A percentile compares a stretch with the other conserved stretches of the same genome.
These are phyloP conservation scores for Zeuzera pyrina DNA, from an alignment of 2,888 invertebrate species.

Conservation along the genomic window DNA sequence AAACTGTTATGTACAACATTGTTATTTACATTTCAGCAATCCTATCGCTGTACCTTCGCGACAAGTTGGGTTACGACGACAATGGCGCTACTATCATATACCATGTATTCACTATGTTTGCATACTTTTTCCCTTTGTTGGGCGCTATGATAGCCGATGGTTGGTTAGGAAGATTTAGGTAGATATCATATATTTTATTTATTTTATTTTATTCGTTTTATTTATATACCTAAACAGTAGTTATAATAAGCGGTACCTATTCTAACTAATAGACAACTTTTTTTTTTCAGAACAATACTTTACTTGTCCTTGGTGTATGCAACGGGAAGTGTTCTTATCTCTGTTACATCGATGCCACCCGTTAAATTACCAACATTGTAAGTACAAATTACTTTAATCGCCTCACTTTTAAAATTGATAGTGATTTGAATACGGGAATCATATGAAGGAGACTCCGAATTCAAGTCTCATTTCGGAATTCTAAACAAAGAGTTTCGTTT, in stretches of 20 bases:
- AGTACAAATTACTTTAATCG: constrained; percentile 25
- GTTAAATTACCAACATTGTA: constrained; percentile 74
- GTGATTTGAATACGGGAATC: no score
- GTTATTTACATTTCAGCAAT: constrained; percentile 79
- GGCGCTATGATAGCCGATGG: constrained; percentile 97
- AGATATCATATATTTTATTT: constrained; percentile 13
- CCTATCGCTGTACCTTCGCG: constrained; percentile 88
- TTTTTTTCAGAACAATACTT: constrained; percentile 81
- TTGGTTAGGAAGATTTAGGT: constrained; percentile 89
- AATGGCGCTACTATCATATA: constrained; percentile 88
- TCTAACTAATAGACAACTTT: constrained; percentile 1
- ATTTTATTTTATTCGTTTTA: neutral
- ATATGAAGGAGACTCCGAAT: no score
- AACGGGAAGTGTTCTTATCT: constrained; percentile 84
- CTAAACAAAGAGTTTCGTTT: no score
- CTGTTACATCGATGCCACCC: constrained; percentile 78
- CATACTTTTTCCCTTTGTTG: constrained; percentile 89
- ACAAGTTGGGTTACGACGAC: constrained; percentile 81
- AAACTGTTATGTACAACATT: no score
- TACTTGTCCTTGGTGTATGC: constrained; percentile 92
- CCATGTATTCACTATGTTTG: constrained; percentile 91
- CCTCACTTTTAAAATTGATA: no score
- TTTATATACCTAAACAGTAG: neutral
- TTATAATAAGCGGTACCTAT: neutral
- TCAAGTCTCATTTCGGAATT: no score